These are phyloP conservation scores for Cotesia chilonis DNA, from an alignment of 1,140 invertebrate species.

Conservation along the genomic window DNA sequence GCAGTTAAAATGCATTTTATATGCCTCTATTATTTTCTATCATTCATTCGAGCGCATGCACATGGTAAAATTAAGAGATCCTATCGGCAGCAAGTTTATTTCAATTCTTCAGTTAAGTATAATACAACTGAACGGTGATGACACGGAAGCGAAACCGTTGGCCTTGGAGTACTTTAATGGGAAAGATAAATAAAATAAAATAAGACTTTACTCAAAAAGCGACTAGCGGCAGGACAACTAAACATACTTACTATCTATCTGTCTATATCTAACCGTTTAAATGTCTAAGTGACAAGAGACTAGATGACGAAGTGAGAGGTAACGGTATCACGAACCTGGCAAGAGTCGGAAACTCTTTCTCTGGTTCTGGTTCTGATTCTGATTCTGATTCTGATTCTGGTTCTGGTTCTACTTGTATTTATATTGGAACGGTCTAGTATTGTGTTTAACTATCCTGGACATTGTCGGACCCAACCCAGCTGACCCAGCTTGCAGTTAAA, in stretches of 20 bases:
- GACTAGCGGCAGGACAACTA: background rate
- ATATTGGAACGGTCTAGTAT: background rate
- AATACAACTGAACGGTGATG: no score
- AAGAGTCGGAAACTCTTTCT: background rate
- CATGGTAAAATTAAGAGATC: no score
- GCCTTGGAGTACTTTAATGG: background rate
- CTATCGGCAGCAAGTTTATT: constrained; percentile 1
- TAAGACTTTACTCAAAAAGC: background rate
- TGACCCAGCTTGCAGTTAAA: no score
- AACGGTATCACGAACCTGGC: constrained; percentile 23
- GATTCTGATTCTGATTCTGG: no score
- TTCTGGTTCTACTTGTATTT: no score
- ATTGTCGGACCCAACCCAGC: background rate
- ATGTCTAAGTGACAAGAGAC: constrained; percentile 8
- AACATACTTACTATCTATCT: background rate
- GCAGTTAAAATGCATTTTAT: no score
- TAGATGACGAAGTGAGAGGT: constrained; percentile 3
- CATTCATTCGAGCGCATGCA: no score
- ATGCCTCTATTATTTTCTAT: no score
- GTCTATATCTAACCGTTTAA: constrained; percentile 1
- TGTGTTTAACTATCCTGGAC: background rate
- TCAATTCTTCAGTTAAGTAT: background rate
- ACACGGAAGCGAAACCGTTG: constrained; percentile 5
- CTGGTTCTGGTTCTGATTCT: background rate
- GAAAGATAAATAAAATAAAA: no score